Conservation (phyloP, 2,888 invertebrate genomes). For the Galerucella nymphaeae region DNA sequence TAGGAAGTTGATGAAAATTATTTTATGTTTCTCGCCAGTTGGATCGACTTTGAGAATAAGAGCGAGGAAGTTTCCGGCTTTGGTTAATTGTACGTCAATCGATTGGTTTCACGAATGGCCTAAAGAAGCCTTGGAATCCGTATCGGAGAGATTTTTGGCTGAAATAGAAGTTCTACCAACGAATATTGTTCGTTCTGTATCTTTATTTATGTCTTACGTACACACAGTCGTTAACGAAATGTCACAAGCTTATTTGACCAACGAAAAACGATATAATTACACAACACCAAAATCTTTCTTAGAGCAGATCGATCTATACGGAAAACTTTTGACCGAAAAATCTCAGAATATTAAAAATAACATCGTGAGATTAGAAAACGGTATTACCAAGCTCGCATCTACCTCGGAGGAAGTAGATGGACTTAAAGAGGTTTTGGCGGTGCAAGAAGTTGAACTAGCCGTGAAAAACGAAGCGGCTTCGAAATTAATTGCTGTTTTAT, state of each 20-base stretch:
- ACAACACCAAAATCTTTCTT: slow-evolving; percentile 97
- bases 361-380: slow-evolving; percentile 85
- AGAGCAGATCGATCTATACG: slow-evolving; percentile 88
- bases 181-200: slow-evolving; percentile 73
- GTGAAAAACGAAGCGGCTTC: slow-evolving; percentile 92
- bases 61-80: slow-evolving; percentile 92
- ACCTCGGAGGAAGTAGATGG: slow-evolving; percentile 89
- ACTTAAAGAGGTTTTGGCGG: slow-evolving; percentile 79
- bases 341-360: slow-evolving; percentile 77
- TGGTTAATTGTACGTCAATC: slow-evolving; percentile 92
- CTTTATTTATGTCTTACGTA: slow-evolving; percentile 90
- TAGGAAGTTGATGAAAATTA: slow-evolving; percentile 77
- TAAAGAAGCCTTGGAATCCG: slow-evolving; percentile 87
- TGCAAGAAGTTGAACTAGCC: slow-evolving; percentile 75
- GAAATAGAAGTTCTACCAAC: slow-evolving; percentile 80
- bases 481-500: slow-evolving; percentile 85
- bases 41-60: slow-evolving; percentile 88
- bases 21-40: slow-evolving; percentile 95
- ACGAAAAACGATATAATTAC: slow-evolving; percentile 92
- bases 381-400: slow-evolving; percentile 86
- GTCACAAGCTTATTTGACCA: slow-evolving; percentile 81
- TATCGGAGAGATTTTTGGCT: slow-evolving; percentile 83
- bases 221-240: slow-evolving; percentile 90
- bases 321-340: slow-evolving; percentile 77
- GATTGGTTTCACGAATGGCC: slow-evolving; percentile 99